A percentile compares a stretch with the other conserved stretches of the same genome.
phyloP scores from a whole-genome alignment of 2,888 invertebrate species.

The Zeuzera pyrina region DNA sequence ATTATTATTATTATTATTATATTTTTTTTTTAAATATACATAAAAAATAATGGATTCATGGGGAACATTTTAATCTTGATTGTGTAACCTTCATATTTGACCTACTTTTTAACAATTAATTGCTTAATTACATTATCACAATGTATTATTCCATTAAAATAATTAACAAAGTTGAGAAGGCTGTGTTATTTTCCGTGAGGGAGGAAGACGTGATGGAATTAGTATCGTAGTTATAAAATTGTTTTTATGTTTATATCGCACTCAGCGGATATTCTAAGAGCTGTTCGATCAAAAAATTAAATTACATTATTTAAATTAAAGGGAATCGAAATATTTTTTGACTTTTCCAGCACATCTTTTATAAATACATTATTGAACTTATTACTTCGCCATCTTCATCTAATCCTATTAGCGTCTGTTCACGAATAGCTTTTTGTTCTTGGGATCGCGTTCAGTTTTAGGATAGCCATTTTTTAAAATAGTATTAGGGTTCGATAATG shows the following conservation, averaged over 20 bases:
- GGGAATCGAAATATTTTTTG: too few relatives aligned
- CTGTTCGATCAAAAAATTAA: slow-evolving; percentile 33
- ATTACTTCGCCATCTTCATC: slow-evolving; percentile 67
- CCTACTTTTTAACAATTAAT: slow-evolving; percentile 31
- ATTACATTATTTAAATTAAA: too few relatives aligned
- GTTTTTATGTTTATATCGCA: slow-evolving; percentile 3
- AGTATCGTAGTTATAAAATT: slow-evolving; percentile 1
- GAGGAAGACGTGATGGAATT: too few relatives aligned
- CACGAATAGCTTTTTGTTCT: slow-evolving; percentile 43
- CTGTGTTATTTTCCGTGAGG: too few relatives aligned
- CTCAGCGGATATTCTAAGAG: slow-evolving; percentile 24
- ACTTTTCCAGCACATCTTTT: slow-evolving; percentile 51
- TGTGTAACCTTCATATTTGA: slow-evolving; percentile 2
- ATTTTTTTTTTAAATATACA: too few relatives aligned
- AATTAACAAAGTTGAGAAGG: slow-evolving; percentile 36
- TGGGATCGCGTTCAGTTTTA: slow-evolving; percentile 49
- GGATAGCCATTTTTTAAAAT: slow-evolving; percentile 62
- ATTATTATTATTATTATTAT: too few relatives aligned
- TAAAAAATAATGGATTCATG: too few relatives aligned
- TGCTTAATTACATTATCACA: slow-evolving; percentile 42
- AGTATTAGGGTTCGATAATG: slow-evolving; percentile 65
- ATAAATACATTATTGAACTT: slow-evolving; percentile 70
- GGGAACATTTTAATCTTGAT: too few relatives aligned
- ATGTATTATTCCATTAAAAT: slow-evolving; percentile 44
- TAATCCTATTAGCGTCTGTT: slow-evolving; percentile 67